Evolutionary conservation across 2,797 vertebrate species (phyloP).

Genomic region (Enteromius anoplus): DNA sequence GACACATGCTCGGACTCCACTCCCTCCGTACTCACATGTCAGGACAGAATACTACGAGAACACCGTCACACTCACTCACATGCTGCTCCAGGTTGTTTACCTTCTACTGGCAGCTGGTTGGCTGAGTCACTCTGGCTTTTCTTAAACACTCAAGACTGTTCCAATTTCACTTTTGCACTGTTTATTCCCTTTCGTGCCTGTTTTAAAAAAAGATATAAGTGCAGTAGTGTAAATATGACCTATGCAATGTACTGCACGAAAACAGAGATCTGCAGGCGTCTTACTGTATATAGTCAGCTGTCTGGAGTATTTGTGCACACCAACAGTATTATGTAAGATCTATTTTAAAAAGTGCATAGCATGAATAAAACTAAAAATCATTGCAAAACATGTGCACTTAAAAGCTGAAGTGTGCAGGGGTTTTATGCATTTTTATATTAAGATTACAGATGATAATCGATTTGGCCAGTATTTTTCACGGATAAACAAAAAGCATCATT

Average conservation of each 20-base stretch:
- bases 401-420: background rate
- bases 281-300: background rate
- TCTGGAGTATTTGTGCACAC: background rate
- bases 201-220: background rate
- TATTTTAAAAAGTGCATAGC: constrained; percentile 7
- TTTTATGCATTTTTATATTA: background rate
- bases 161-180: constrained; percentile 49
- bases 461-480: background rate
- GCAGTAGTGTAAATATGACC: constrained; percentile 9
- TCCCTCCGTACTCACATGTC: constrained; percentile 72
- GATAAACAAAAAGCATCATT: background rate
- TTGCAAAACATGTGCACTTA: constrained; percentile 21
- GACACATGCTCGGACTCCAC: constrained; percentile 53
- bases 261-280: background rate
- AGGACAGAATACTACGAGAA: constrained; percentile 48
- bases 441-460: background rate
- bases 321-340: constrained; percentile 13
- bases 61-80: constrained; percentile 70
- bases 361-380: background rate
- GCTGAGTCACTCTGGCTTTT: constrained; percentile 41
- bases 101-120: constrained; percentile 56
- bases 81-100: constrained; percentile 71
- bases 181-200: constrained; percentile 70
- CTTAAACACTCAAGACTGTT: constrained; percentile 59
- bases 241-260: background rate